Evolutionary conservation across 2,888 invertebrate genomes (phyloP), one percentile per base, ranked within the genome.

Genomic region (Nasonia oneida): DNA sequence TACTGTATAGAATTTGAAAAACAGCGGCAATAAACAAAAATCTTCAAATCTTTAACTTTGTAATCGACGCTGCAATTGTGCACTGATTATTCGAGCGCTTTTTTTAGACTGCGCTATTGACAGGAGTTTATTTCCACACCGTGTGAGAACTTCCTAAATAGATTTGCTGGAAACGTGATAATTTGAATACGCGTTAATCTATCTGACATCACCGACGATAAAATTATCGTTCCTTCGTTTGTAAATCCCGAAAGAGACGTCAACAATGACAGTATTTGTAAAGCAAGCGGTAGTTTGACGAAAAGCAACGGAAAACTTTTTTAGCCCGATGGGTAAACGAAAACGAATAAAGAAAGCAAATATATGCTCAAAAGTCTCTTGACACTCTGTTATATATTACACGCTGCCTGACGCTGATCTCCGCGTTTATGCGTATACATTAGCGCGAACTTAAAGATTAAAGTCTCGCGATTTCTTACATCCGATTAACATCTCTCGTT

Each of bases 371-470:
- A 42, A 57, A 70, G 12, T 2, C 37, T 61, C 61, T 61, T 23
- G 61, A 61, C 61, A 61, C 23, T 8, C 23, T 5, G 18, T 23
- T 61, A 23, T 18, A 61, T 61, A 61, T 61, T n/a, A 57, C 10
- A 18, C 57, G 57, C 4, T 37, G 37, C 18, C 18, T 57, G n/a
- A 1, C 57, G 57, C 57, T n/a, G 18, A 57, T 57, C 57, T 57
- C n/a, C 57, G 57, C 57, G n/a, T n/a, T 57, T 15, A 57, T 6
- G n/a, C 29, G 29, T 29, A 29, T 57, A 57, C n/a, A 57, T 57
- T n/a, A 15, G 57, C 57, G 57, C 57, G n/a, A 64, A 64, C 71
- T 61, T 37, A 71, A 70, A 78, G 61, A 71, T 83, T 73, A 42
- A 77, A 47, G 61, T 18, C 78, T 23, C 10, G n/a, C 29, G 6